Evolutionary conservation across 2,113 vertebrate genomes (phyloP), one percentile per base, ranked within the genome.

Genomic region (Ptilonorhynchus violaceus): DNA sequence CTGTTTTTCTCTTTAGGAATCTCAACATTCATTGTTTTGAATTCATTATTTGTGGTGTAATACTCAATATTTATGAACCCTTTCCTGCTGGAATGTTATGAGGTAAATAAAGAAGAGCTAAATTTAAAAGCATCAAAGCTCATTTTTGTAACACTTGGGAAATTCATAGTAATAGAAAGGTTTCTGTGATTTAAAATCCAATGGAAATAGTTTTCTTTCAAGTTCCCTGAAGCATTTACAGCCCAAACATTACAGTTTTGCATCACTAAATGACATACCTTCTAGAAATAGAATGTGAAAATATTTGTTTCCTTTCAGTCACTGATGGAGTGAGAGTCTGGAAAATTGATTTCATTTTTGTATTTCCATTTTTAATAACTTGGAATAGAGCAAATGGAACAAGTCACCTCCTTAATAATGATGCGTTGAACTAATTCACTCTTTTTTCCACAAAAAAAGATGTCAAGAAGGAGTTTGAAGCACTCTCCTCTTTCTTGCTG

Each of bases 181-280:
- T 93, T 90, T 55, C 67, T 92, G 35, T 92, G 75, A 84, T 88
- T 90, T 86, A 68, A 95, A 63, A 78, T 91, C 47, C 55, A 42
- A 12, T 52, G 53, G 35, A 92, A 92, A 72, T 46, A 16, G 28
- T 67, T 83, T 89, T 68, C 74, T 81, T 87, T 88, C 63, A 77
- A 74, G 49, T 83, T 88, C 39, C 55, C 55, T 67, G 82, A 55
- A 74, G 75, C 76, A 70, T 77, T 92, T 77, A 50, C 55, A 84
- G 72, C 46, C 50, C 39, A 47, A 39, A 49, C 35, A 30, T 44
- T 83, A n/a, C 52, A 74, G 39, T 55, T 87, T 58, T 86, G 35
- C 14, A 63, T 56, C 18, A 84, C 15, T 69, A 69, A 75, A 77
- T 89, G 7, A 58, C 30, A 83, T 35, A 52, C 55, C 60, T 50